phyloP scores from a whole-genome alignment of 2,797 vertebrate genomes.

The Bufotes viridis region DNA sequence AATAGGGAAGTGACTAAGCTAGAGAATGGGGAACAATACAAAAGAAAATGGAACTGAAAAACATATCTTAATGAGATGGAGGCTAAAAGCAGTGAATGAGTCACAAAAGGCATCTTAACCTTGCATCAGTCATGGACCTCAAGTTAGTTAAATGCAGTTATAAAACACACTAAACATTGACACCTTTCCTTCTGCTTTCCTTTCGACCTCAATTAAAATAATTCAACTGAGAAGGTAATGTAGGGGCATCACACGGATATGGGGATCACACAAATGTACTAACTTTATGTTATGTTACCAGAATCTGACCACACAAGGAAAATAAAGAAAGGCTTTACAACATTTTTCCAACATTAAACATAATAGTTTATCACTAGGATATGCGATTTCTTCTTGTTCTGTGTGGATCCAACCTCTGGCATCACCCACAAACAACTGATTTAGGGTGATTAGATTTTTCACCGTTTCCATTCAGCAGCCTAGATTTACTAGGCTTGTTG shows the following conservation, averaged over 20 bases:
- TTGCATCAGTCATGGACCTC: slow-evolving; percentile 2
- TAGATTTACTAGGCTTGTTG: too few relatives aligned
- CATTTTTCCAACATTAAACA: too few relatives aligned
- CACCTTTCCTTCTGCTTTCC: slow-evolving; percentile 16
- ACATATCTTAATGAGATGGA: not conserved
- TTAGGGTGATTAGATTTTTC: too few relatives aligned
- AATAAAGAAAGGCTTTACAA: not conserved
- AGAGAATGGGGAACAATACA: slow-evolving; percentile 33
- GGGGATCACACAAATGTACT: too few relatives aligned
- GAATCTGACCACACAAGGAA: not conserved
- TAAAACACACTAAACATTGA: slow-evolving; percentile 23
- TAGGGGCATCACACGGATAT: too few relatives aligned
- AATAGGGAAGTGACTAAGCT: slow-evolving; percentile 28
- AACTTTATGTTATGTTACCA: not conserved
- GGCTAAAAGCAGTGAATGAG: not conserved
- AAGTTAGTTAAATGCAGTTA: slow-evolving; percentile 15
- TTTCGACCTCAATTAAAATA: not conserved
- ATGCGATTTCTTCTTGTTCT: too few relatives aligned
- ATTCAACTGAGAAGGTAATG: not conserved
- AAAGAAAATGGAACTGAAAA: slow-evolving; percentile 36
- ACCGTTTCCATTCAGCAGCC: too few relatives aligned
- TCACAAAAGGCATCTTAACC: slow-evolving; percentile 8
- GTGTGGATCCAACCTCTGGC: too few relatives aligned
- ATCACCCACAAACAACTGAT: too few relatives aligned
- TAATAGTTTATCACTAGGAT: too few relatives aligned